These are phyloP conservation scores for Boloria selene DNA, from an alignment of 2,888 invertebrate genomes.

Conservation along the genomic window DNA sequence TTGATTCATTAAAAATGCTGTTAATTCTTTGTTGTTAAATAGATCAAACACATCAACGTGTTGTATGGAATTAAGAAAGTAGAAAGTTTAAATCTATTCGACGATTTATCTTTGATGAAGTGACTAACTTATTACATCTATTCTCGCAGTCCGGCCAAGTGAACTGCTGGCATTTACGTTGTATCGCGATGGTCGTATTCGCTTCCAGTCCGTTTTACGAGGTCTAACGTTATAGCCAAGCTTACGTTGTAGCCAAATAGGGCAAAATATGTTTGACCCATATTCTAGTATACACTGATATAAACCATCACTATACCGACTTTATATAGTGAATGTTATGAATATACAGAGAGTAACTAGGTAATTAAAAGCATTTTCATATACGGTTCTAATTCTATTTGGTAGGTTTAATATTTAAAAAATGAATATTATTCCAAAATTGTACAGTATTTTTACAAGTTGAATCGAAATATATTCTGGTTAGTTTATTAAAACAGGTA, in stretches of 20 bases:
- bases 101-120: not conserved
- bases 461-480: too few species aligned
- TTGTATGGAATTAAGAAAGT: not conserved
- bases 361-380: too few species aligned
- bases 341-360: not conserved
- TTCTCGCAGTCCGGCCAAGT: constrained; percentile 14
- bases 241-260: constrained; percentile 58
- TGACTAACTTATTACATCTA: constrained; percentile 7
- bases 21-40: too few species aligned
- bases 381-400: too few species aligned
- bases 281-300: constrained; percentile 11
- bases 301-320: constrained; percentile 7
- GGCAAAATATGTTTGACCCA: constrained; percentile 48
- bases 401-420: too few species aligned
- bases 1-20: too few species aligned
- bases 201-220: constrained; percentile 36
- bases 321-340: constrained; percentile 2
- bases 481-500: constrained; percentile 2
- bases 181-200: constrained; percentile 28
- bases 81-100: not conserved
- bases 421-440: too few species aligned
- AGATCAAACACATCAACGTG: too few species aligned
- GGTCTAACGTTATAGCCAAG: constrained; percentile 53
- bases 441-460: too few species aligned
- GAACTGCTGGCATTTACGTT: constrained; percentile 26